A percentile compares a stretch with the other conserved stretches of the same genome.
phyloP scores from a whole-genome alignment of 92 coral and sea anemone species.

The Scolanthus callimorphus region DNA sequence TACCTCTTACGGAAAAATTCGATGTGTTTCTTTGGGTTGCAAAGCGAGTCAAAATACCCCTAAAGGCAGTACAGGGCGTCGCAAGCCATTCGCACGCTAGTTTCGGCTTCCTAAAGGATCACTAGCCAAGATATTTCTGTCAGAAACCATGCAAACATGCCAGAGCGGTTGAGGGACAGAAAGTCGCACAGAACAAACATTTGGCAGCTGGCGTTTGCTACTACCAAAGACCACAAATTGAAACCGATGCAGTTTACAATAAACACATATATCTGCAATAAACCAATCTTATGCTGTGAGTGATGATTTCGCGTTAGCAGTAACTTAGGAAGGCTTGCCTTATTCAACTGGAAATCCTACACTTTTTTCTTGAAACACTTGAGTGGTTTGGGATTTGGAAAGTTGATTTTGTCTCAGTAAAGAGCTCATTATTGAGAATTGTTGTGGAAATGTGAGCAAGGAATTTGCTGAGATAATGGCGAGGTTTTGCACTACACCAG shows the following conservation, averaged over 20 bases:
- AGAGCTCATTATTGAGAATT: neutral
- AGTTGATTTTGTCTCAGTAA: neutral
- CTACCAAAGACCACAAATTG: neutral
- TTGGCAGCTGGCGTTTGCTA: slow-evolving; percentile 18
- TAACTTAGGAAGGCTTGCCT: too few species aligned
- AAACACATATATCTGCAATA: too few species aligned
- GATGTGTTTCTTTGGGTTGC: too few species aligned
- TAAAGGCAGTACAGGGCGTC: too few species aligned
- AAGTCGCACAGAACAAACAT: slow-evolving; percentile 20
- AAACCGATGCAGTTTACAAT: neutral
- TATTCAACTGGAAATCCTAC: too few species aligned
- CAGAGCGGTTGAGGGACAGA: slow-evolving; percentile 15
- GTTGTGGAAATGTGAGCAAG: neutral
- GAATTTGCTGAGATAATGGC: neutral
- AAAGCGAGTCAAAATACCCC: too few species aligned
- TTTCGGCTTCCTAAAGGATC: too few species aligned
- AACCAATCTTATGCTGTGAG: too few species aligned
- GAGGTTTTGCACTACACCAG: neutral
- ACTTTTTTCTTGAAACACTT: too few species aligned
- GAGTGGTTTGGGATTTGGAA: neutral
- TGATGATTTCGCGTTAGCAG: too few species aligned
- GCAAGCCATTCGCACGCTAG: too few species aligned
- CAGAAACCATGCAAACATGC: slow-evolving; percentile 11
- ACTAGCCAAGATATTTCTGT: slow-evolving; percentile 21
- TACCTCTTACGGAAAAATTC: too few species aligned